A percentile compares a stretch with the other conserved stretches of the same genome.
Evolutionary conservation across 2,888 invertebrate genomes (phyloP).

Genomic region (Tanytarsus gracilentus): DNA sequence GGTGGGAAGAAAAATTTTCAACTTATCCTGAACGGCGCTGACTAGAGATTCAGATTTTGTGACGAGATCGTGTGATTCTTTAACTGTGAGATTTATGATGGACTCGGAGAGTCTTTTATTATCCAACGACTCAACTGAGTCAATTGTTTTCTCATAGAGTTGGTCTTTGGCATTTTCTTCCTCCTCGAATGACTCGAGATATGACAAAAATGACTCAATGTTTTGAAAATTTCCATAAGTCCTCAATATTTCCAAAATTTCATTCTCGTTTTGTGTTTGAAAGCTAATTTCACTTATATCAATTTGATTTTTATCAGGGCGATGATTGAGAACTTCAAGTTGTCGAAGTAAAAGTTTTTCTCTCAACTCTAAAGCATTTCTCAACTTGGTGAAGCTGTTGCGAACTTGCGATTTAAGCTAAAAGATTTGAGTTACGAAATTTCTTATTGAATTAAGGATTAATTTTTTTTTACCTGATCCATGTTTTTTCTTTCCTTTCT

Average conservation of each 20-base stretch:
- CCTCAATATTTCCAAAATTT: not conserved
- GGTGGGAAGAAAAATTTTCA: not conserved
- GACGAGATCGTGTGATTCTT: conserved; percentile 42
- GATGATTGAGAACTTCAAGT: conserved; percentile 38
- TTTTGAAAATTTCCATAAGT: conserved; percentile 19
- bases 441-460: no score
- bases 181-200: conserved; percentile 5
- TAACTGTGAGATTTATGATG: conserved; percentile 42
- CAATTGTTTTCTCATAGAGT: not conserved
- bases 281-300: conserved; percentile 8
- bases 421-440: conserved; percentile 14
- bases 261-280: not conserved
- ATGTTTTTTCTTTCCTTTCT: not conserved
- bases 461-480: not conserved
- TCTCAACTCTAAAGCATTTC: conserved; percentile 40
- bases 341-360: conserved; percentile 42
- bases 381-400: conserved; percentile 39
- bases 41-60: conserved; percentile 32
- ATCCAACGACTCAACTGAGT: conserved; percentile 13
- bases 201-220: conserved; percentile 2
- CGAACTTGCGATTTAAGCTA: conserved; percentile 40
- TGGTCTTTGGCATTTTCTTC: not conserved
- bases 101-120: conserved; percentile 39
- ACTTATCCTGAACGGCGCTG: conserved; percentile 1
- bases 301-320: conserved; percentile 31